These are phyloP conservation scores for Microtus oregoni DNA, from an alignment of 2,113 vertebrate genomes.

Conservation along the genomic window DNA sequence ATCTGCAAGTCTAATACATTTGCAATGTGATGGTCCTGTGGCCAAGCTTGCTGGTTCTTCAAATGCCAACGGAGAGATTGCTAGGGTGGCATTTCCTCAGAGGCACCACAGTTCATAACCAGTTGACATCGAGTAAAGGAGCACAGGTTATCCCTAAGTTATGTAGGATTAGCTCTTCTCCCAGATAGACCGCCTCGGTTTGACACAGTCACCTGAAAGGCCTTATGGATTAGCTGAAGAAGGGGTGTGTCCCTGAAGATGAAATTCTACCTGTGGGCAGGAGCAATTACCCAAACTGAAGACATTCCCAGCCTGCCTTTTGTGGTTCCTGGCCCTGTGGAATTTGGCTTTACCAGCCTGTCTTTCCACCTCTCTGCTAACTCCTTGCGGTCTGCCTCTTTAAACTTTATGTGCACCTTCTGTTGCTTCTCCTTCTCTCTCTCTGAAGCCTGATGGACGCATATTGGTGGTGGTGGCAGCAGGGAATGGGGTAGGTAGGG, in stretches of 20 bases:
- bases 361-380: not conserved
- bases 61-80: not conserved
- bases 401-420: not conserved
- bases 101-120: constrained; percentile 37
- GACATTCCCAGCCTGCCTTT: not conserved
- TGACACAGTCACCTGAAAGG: not conserved
- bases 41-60: not conserved
- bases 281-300: not conserved
- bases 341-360: not conserved
- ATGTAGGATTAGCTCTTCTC: not conserved
- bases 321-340: not conserved
- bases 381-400: not conserved
- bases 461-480: not conserved
- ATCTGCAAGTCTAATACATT: not conserved
- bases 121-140: constrained; percentile 20
- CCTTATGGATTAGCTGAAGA: not conserved
- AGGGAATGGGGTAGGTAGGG: not conserved
- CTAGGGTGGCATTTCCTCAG: constrained; percentile 27
- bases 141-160: not conserved
- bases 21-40: not conserved
- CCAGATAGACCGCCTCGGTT: not conserved
- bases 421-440: not conserved
- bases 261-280: not conserved
- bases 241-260: not conserved
- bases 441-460: not conserved